Conservation (phyloP, 1,140 invertebrate species). For the Apocrypta bakeri region DNA sequence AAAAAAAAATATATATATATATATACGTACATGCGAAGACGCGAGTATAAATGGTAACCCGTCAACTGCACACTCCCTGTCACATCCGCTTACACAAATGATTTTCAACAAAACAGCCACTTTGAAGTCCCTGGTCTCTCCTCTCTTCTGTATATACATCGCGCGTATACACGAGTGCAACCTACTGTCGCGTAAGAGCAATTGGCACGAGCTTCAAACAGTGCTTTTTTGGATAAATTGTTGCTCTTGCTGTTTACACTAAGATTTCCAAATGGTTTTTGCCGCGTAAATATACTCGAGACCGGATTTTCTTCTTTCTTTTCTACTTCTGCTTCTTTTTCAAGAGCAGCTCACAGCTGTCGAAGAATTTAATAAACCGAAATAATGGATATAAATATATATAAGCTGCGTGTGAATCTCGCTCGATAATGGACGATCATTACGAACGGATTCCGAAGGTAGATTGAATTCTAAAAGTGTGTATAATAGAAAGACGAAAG, state of each 20-base stretch:
- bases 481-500: background rate
- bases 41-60: background rate
- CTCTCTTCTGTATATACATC: background rate
- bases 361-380: background rate
- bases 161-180: too few species aligned
- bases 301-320: too few species aligned
- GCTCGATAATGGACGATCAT: background rate
- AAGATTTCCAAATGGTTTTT: too few species aligned
- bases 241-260: too few species aligned
- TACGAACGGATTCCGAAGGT: background rate
- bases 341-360: background rate
- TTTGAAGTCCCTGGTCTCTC: background rate
- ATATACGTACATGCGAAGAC: background rate
- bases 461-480: slow-evolving; percentile 23
- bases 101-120: slow-evolving; percentile 23
- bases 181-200: background rate
- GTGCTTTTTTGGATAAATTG: too few species aligned
- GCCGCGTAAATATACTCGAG: too few species aligned
- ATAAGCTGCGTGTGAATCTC: background rate
- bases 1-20: too few species aligned
- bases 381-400: background rate
- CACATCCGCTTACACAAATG: background rate
- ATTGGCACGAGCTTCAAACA: background rate
- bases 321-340: background rate
- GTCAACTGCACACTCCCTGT: background rate